Base-by-base conservation (phyloP, 1,140 invertebrate genomes). In the Sesamia nonagrioides region DNA sequence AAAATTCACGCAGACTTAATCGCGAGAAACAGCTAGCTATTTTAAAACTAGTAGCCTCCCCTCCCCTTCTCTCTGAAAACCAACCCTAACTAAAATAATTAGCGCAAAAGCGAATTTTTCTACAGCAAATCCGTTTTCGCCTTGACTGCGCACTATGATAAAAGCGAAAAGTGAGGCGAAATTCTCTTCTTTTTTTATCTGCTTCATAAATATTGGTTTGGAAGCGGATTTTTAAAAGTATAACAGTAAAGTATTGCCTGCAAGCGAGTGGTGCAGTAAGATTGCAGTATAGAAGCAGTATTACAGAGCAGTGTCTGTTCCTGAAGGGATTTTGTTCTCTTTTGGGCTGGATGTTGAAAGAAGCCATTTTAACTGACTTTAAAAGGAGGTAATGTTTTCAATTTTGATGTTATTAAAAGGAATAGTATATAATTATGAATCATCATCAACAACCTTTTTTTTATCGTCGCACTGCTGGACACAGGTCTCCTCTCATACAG, bases 241-340 rank as follows among this genome's bases (percentile, higher is more conserved):
- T 73, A 72, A 73, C 61, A 66, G 75, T 50, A 76, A 76, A 68
- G 75, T 68, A 56, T 77, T 50, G 61, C 40, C 15, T 66, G 61
- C 58, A 35, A 45, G 40, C 56, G 75, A 66, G 35, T 77, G 75
- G n/a, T 61, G 75, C 48, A 66, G 45, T 17, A 56, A 77, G 75
- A 77, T 77, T 77, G 75, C 48, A 69, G 42, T 48, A 6, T 6
- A 7, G 21, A 18, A 13, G 66, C n/a, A 42, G n/a, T 66, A 66
- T 33, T 50, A 50, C 5, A 7, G 18, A 6, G 21, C n/a, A 61
- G 33, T 63, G 61, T 45, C 37, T 3, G 66, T 69, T 69, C 6
- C 42, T 45, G 21, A 66, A 66, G 18, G 37, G 37, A 42, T 66
- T 63, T 66, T 21, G 61, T n/a, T 21, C n/a, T 9, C 9, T 40